Percentiles rank a stretch among this genome's conserved stretches.
Conservation (phyloP, 37 sponge, comb jelly and placozoan species). For the Geodia barretti region DNA sequence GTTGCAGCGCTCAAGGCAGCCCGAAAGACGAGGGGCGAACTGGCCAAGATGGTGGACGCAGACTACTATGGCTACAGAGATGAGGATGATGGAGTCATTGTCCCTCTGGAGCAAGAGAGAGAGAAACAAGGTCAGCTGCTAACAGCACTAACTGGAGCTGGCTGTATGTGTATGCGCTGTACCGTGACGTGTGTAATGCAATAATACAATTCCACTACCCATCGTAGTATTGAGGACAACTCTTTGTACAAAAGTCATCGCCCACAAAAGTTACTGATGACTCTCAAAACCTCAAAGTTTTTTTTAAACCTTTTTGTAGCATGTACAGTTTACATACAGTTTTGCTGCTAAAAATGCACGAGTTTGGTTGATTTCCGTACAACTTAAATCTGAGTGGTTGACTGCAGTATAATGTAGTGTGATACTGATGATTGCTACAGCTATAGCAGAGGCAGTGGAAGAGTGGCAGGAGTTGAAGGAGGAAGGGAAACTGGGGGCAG, state of each 20-base stretch:
- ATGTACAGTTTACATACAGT: too few species aligned
- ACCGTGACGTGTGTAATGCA: neutral
- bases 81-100: constrained; percentile 95
- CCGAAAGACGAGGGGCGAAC: constrained; percentile 83
- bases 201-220: neutral
- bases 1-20: constrained; percentile 60
- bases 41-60: constrained; percentile 86
- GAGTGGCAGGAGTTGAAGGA: constrained; percentile 77
- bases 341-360: too few species aligned
- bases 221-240: too few species aligned
- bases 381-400: too few species aligned
- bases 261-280: too few species aligned
- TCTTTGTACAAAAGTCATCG: neutral
- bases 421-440: too few species aligned
- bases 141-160: neutral
- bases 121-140: constrained; percentile 68
- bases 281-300: too few species aligned
- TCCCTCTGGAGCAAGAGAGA: constrained; percentile 80
- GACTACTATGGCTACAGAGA: constrained; percentile 99
- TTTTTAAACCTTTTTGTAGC: too few species aligned
- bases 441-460: constrained; percentile 49
- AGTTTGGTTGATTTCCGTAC: too few species aligned
- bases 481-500: constrained; percentile 23
- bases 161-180: neutral
- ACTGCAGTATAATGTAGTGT: too few species aligned